A percentile compares a stretch with the other conserved stretches of the same genome.
These are phyloP conservation scores for Felis chaus DNA, from an alignment of 2,113 vertebrate species.

Conservation along the genomic window DNA sequence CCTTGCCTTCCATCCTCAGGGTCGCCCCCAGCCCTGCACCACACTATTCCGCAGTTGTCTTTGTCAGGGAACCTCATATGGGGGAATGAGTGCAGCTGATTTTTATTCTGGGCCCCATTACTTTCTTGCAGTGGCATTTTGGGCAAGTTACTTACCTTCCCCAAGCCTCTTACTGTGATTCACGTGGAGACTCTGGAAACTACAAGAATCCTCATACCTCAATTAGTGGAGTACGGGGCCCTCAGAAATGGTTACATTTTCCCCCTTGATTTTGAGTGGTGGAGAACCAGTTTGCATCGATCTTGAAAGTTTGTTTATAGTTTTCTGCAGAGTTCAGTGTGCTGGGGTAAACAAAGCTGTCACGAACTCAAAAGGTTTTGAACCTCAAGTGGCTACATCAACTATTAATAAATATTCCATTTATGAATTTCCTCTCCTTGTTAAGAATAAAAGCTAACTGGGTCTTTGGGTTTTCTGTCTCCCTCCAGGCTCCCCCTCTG, in stretches of 20 bases:
- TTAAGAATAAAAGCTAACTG: slow-evolving; percentile 83
- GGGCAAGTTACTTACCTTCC: background rate
- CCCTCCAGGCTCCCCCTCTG: background rate
- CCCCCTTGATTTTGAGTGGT: slow-evolving; percentile 78
- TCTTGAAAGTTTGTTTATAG: slow-evolving; percentile 79
- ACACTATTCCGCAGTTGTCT: fast-evolving
- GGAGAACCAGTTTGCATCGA: slow-evolving; percentile 79
- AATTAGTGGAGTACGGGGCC: slow-evolving; percentile 71
- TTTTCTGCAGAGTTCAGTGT: slow-evolving; percentile 79
- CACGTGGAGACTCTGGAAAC: slow-evolving; percentile 71
- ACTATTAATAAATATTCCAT: slow-evolving; percentile 85
- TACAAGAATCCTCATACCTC: slow-evolving; percentile 72
- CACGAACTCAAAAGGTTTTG: slow-evolving; percentile 81
- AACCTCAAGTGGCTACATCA: slow-evolving; percentile 82
- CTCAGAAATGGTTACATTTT: slow-evolving; percentile 79
- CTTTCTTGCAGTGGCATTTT: background rate
- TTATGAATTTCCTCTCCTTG: slow-evolving; percentile 83
- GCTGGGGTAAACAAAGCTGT: slow-evolving; percentile 78
- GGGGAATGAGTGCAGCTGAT: background rate
- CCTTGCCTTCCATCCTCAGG: background rate
- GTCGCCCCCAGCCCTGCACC: background rate
- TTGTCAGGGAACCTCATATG: background rate
- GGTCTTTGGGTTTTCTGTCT: slow-evolving; percentile 75
- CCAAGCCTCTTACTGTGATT: background rate
- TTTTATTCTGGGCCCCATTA: background rate